These are phyloP conservation scores for Calephelis virginiensis DNA, from an alignment of 1,140 invertebrate species.

Conservation along the genomic window DNA sequence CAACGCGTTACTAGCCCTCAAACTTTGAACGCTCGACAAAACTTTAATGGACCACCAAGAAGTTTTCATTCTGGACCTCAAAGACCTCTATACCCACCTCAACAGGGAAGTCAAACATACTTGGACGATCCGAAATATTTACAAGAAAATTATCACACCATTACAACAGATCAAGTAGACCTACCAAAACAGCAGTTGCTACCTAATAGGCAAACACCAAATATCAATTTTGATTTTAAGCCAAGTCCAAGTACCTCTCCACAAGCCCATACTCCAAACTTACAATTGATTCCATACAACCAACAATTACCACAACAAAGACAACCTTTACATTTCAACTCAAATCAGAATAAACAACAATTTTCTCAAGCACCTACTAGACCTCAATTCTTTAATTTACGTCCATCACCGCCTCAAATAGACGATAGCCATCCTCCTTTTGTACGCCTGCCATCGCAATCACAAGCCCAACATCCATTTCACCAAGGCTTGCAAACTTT, in stretches of 20 bases:
- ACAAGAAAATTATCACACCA: conserved; percentile 78
- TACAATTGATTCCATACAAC: conserved; percentile 56
- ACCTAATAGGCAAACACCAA: conserved; percentile 53
- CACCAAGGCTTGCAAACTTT: conserved; percentile 56
- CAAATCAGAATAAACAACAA: conserved; percentile 58
- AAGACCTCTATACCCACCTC: conserved; percentile 65
- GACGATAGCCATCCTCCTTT: conserved; percentile 68
- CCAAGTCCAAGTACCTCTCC: conserved; percentile 55
- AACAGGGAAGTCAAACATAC: conserved; percentile 48
- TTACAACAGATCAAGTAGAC: conserved; percentile 73
- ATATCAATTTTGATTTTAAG: conserved; percentile 51
- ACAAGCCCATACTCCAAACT: conserved; percentile 53
- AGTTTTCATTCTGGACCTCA: conserved; percentile 67
- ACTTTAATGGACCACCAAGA: conserved; percentile 57
- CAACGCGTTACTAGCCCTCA: conserved; percentile 46
- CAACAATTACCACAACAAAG: conserved; percentile 62
- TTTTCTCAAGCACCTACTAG: conserved; percentile 45
- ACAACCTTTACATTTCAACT: conserved; percentile 57
- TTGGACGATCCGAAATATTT: conserved; percentile 77
- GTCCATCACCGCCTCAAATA: conserved; percentile 72
- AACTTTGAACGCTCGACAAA: conserved; percentile 51
- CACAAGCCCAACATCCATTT: conserved; percentile 64
- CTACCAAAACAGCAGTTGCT: conserved; percentile 59
- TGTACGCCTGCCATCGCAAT: conserved; percentile 51
- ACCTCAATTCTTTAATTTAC: conserved; percentile 72